Percentiles rank a stretch among this genome's conserved stretches.
Conservation (phyloP, 2,888 invertebrate genomes). For the Tetranychus truncatus region DNA sequence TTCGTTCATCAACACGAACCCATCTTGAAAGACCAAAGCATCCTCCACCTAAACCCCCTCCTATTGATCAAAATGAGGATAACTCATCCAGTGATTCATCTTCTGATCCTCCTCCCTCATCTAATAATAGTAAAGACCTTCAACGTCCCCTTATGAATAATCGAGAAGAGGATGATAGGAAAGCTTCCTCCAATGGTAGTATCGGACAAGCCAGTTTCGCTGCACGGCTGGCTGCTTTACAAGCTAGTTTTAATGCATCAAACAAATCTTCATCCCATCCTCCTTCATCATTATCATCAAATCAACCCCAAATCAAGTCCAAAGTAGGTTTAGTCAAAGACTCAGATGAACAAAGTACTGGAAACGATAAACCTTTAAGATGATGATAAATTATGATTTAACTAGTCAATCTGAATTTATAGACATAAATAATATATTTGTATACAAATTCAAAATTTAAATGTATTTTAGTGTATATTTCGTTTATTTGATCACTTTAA, state of each 20-base stretch:
- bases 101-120: constrained; percentile 1
- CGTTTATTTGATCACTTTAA: too few species aligned
- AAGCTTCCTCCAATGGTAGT: not conserved
- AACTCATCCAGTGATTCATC: not conserved
- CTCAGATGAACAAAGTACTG: too few species aligned
- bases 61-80: not conserved
- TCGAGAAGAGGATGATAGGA: not conserved
- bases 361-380: too few species aligned
- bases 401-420: too few species aligned
- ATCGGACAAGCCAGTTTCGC: not conserved
- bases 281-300: not conserved
- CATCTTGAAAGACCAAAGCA: constrained; percentile 16
- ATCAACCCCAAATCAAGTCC: too few species aligned
- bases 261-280: not conserved
- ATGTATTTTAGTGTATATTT: too few species aligned
- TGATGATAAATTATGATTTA: too few species aligned
- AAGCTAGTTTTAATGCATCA: not conserved
- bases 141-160: not conserved
- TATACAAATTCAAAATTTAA: too few species aligned
- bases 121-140: not conserved
- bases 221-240: not conserved
- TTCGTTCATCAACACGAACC: constrained; percentile 1
- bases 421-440: too few species aligned
- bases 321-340: not conserved
- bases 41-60: constrained; percentile 19